Evolutionary conservation across 2,888 invertebrate genomes (phyloP), one percentile per base, ranked within the genome.

Genomic region (Scaptomyza flava): DNA sequence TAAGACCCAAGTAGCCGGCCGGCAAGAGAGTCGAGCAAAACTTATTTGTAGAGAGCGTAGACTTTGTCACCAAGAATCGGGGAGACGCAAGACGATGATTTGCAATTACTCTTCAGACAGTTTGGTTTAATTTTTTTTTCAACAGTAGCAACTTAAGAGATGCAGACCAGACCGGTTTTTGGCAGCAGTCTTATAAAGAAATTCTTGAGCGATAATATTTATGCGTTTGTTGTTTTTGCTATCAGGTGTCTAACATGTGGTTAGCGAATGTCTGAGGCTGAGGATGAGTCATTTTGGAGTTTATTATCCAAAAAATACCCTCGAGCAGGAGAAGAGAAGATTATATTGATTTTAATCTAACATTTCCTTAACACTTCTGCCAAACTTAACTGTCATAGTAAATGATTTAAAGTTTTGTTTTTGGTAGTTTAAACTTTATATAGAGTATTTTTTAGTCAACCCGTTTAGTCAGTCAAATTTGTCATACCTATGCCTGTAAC

Each of bases 231-330:
- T 30, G 17, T 57, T 57, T 11, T 63, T 61, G 42, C 51, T 69
- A 81, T 87, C 89, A 87, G 75, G 67, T 87, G 68, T 78, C 65
- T 68, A 77, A 58, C 88, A 84, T 88, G 88, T 69, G 84, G 46
- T 47, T 36, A 46, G 47, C 66, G 83, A 86, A 65, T 84, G 84
- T 86, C 87, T 89, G 68, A 31, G 47, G 34, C 68, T 61, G 73
- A 61, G 71, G 84, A 27, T 60, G 60, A 54, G 75, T 7, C 46
- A 50, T 43, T 52, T 68, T 7, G 47, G 1, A n/a, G 12, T 34
- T 38, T 42, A 54, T 59, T 41, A 45, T 5, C n/a, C 41, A 12
- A 17, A 11, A 8, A 7, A 47, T 73, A 78, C 68, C 36, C 62
- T 38, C 6, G 20, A 27, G 2, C 3, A 14, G 12, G 14, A 11